A percentile compares a stretch with the other conserved stretches of the same genome.
These are phyloP conservation scores for Cynocephalus volans DNA, from an alignment of 2,113 vertebrate genomes.

Conservation along the genomic window DNA sequence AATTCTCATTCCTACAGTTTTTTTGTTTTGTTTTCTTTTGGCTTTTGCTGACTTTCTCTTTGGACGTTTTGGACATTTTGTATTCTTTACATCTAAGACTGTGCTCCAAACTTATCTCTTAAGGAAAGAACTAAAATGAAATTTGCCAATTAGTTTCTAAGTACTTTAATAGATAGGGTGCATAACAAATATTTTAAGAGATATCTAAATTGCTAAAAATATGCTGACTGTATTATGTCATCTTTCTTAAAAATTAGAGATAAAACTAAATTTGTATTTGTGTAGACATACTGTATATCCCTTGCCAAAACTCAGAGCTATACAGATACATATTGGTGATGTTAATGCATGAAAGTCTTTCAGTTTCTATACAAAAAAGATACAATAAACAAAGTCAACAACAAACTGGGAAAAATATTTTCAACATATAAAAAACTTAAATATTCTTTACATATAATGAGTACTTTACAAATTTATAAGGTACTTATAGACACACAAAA, in stretches of 20 bases:
- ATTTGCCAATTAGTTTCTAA: neutral
- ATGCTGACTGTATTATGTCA: neutral
- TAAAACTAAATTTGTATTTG: neutral
- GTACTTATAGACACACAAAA: neutral
- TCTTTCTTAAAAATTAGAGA: neutral
- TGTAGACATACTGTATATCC: neutral
- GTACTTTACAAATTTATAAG: neutral
- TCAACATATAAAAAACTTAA: neutral
- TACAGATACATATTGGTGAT: slow-evolving; percentile 9
- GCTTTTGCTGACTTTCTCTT: slow-evolving; percentile 20
- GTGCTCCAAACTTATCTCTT: neutral
- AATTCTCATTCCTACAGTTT: neutral
- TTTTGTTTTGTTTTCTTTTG: neutral
- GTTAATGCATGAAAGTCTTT: neutral
- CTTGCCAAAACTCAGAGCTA: neutral
- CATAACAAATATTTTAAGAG: neutral
- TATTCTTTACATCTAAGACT: neutral
- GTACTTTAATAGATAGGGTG: neutral
- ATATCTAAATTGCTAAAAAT: neutral
- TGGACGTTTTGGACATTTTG: neutral
- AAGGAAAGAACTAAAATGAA: slow-evolving; percentile 12
- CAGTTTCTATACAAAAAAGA: neutral
- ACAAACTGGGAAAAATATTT: slow-evolving; percentile 6
- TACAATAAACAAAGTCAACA: slow-evolving; percentile 4
- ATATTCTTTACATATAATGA: neutral